Evolutionary conservation across 2,113 vertebrate genomes (phyloP).

Genomic region (Colius striatus): DNA sequence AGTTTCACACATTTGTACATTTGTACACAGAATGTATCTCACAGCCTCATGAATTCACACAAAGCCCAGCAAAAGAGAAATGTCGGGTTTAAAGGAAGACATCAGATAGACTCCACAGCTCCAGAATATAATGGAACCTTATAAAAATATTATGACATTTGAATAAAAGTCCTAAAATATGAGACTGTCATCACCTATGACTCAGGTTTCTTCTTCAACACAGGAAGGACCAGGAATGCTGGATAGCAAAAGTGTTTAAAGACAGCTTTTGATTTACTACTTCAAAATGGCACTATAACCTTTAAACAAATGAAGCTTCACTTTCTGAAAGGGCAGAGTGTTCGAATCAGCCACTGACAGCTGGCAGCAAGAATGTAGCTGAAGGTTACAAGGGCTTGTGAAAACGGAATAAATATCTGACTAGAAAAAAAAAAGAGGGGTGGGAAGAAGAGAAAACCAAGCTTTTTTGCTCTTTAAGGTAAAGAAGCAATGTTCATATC

Average conservation of each 20-base stretch:
- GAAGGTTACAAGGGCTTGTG: neutral
- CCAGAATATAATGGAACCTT: neutral
- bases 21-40: neutral
- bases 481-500: neutral
- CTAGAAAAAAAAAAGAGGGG: neutral
- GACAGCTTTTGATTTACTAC: conserved; percentile 22
- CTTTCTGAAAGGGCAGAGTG: conserved; percentile 19
- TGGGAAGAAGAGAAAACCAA: neutral
- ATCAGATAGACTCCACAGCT: neutral
- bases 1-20: neutral
- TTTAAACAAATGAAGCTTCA: conserved; percentile 30
- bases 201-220: neutral
- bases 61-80: neutral
- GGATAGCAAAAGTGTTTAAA: neutral
- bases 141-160: neutral
- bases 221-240: neutral
- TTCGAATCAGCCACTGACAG: neutral
- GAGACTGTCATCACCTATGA: neutral
- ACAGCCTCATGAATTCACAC: neutral
- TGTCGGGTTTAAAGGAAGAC: neutral
- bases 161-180: neutral
- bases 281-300: conserved; percentile 24
- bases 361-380: conserved; percentile 16
- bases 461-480: neutral
- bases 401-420: conserved; percentile 7